A percentile compares a stretch with the other conserved stretches of the same genome.
phyloP scores from a whole-genome alignment of 2,888 invertebrate species.

The Drosophila histrio region DNA sequence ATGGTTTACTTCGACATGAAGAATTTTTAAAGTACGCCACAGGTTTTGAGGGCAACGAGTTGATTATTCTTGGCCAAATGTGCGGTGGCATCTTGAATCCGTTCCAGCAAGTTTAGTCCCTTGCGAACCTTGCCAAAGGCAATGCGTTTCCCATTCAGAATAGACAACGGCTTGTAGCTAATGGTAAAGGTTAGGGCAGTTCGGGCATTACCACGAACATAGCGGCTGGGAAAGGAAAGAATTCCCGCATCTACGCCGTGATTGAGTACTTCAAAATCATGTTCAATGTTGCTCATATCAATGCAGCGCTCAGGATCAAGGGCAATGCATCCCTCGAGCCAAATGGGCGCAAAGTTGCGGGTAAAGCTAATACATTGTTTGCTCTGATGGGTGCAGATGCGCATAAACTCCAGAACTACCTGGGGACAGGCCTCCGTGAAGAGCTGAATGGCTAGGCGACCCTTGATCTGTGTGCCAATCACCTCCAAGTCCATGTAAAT shows the following conservation, averaged over 20 bases:
- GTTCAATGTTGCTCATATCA: conserved; percentile 66
- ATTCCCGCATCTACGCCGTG: conserved; percentile 78
- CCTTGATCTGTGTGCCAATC: conserved; percentile 55
- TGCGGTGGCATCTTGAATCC: conserved; percentile 68
- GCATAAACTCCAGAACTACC: conserved; percentile 78
- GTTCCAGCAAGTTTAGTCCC: conserved; percentile 74
- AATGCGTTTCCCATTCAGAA: conserved; percentile 81
- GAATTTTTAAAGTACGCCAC: conserved; percentile 66
- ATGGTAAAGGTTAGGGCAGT: conserved; percentile 76
- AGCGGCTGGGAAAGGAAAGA: conserved; percentile 79
- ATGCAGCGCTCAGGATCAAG: conserved; percentile 52
- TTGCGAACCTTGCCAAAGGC: conserved; percentile 81
- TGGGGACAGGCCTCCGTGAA: conserved; percentile 82
- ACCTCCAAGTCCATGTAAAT: conserved; percentile 78
- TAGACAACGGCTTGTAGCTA: conserved; percentile 81
- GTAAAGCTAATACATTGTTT: conserved; percentile 57
- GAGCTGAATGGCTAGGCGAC: conserved; percentile 76
- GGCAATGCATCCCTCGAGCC: conserved; percentile 77
- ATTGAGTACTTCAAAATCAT: conserved; percentile 78
- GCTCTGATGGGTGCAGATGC: conserved; percentile 60
- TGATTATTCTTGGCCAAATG: conserved; percentile 68
- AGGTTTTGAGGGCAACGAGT: conserved; percentile 66
- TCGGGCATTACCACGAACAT: conserved; percentile 73
- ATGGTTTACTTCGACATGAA: not conserved
- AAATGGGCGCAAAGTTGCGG: conserved; percentile 75